Evolutionary conservation across 53 echinoderm and acorn worm species (phyloP).

Genomic region (Apostichopus leukothele): DNA sequence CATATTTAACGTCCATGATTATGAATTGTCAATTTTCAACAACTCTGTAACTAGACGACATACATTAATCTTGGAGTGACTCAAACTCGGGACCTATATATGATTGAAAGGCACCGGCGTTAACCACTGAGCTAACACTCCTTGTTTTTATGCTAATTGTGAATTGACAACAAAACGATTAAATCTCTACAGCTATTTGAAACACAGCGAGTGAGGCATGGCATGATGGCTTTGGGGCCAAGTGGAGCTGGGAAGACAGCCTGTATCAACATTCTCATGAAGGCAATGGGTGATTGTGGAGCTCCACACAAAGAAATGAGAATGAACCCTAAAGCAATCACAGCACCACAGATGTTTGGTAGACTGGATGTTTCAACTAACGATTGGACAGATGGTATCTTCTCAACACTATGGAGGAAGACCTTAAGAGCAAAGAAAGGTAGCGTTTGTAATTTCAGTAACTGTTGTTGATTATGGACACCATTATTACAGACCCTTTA

Average conservation of each 20-base stretch:
- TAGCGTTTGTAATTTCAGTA: background rate
- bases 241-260: conserved; percentile 96
- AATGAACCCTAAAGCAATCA: conserved; percentile 99
- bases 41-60: too few relatives aligned
- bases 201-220: conserved; percentile 86
- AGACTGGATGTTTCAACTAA: conserved; percentile 94
- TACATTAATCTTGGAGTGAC: too few relatives aligned
- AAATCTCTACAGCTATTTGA: too few relatives aligned
- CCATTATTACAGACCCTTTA: too few relatives aligned
- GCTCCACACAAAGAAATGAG: conserved; percentile 90
- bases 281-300: conserved; percentile 99
- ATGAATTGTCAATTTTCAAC: too few relatives aligned
- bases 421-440: conserved; percentile 95
- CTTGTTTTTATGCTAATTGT: too few relatives aligned
- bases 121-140: too few relatives aligned
- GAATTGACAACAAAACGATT: too few relatives aligned
- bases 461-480: too few relatives aligned
- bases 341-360: conserved; percentile 99
- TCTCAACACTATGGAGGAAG: conserved; percentile 98
- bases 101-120: too few relatives aligned
- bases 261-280: conserved; percentile 98
- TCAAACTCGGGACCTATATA: too few relatives aligned
- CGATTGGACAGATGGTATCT: conserved; percentile 99
- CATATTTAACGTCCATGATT: too few relatives aligned
- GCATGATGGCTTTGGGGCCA: conserved; percentile 98